phyloP scores from a whole-genome alignment of 2,113 vertebrate genomes.

The Mus spicilegus region DNA sequence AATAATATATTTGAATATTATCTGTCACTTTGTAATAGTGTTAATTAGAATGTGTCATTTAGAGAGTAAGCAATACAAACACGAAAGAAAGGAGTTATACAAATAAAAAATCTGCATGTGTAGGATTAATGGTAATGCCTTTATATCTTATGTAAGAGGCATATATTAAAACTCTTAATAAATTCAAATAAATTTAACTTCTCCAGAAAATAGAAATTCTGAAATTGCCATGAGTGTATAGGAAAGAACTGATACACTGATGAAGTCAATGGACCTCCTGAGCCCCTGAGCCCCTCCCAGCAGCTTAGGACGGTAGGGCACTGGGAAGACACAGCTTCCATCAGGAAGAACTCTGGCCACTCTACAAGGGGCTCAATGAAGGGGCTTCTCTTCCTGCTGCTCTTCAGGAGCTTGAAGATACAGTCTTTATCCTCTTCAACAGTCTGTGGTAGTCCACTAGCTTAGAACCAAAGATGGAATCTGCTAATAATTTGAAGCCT shows the following conservation, averaged over 20 bases:
- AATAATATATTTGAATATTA: constrained; percentile 15
- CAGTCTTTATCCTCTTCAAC: neutral
- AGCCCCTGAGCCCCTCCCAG: neutral
- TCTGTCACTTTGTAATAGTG: constrained; percentile 35
- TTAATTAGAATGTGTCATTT: constrained; percentile 77
- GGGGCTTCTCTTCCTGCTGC: neutral
- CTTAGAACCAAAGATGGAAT: neutral
- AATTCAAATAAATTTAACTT: neutral
- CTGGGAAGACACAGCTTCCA: neutral
- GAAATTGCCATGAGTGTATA: neutral
- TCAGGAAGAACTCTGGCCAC: neutral
- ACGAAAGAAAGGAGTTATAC: neutral
- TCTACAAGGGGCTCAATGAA: neutral
- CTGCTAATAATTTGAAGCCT: neutral
- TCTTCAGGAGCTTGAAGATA: neutral
- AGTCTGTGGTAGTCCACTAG: fast-evolving
- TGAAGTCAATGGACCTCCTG: neutral
- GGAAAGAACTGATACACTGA: neutral
- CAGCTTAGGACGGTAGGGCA: too few species aligned
- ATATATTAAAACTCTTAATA: neutral
- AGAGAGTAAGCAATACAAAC: neutral
- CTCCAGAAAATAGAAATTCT: neutral
- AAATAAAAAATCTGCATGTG: neutral
- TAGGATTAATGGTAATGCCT: neutral
- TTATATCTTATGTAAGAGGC: neutral